Evolutionary conservation across 2,888 invertebrate species (phyloP), one percentile per base, ranked within the genome.

Genomic region (Spisula solida): DNA sequence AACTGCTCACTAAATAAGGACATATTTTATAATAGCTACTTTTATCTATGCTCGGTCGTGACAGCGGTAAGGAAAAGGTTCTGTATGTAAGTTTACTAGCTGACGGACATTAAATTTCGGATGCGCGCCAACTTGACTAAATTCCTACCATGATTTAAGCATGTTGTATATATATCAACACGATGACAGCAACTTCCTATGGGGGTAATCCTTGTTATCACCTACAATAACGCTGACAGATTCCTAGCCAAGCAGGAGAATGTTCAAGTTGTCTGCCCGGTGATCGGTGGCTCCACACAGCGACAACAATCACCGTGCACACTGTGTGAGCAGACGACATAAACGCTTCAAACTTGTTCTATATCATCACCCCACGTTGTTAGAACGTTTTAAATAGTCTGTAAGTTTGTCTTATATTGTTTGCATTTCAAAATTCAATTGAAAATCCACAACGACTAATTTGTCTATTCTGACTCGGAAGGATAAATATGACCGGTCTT

Each of bases 91-190:
- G 34, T 75, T 31, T 16, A 75, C 75, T 75, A 75, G 75, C 75
- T 75, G 75, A 4, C 75, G 75, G 75, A 75, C 75, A 75, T 34
- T 5, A 75, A 18, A 75, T 25, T 75, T 75, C 75, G 75, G 75
- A 75, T 34, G 31, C 12, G 51, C 80, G 85, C 85, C 85, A 85
- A 85, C 51, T 85, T 31, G 79, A 56, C 78, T 16, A 85, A 85
- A 85, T 85, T 78, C 85, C 79, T 85, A 10, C 78, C 20, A 31
- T 29, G n/a, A 56, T 85, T 78, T 79, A 34, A 85, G 31, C 55
- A 80, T 47, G 51, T 85, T 79, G 48, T 55, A n/a, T 55, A 75
- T 79, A 79, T 79, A 25, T 79, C 78, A 78, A 34, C 31, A 10
- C 79, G 75, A 79, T 56, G 85, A 85, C 85, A 85, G 56, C 31